These are phyloP conservation scores for Leucosticte australis DNA, from an alignment of 2,113 vertebrate species.

Conservation along the genomic window DNA sequence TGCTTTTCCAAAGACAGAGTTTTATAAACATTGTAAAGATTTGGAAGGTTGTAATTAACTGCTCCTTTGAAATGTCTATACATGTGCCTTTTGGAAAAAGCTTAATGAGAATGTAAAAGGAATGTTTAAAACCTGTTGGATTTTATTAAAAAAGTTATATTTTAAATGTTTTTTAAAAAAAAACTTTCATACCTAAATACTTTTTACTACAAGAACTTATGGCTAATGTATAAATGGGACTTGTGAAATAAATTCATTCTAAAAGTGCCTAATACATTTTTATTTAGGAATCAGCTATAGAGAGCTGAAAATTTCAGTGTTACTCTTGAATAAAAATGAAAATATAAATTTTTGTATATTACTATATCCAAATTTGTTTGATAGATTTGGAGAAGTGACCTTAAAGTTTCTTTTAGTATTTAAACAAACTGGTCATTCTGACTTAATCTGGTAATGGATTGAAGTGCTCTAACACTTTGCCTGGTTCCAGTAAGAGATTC, in stretches of 20 bases:
- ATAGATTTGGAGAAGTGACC: not conserved
- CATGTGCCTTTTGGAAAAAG: not conserved
- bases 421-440: not conserved
- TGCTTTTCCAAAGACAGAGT: conserved; percentile 47
- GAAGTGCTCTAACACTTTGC: not conserved
- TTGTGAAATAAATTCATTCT: conserved; percentile 67
- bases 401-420: not conserved
- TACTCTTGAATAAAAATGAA: not conserved
- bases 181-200: conserved; percentile 48
- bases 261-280: not conserved
- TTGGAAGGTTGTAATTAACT: conserved; percentile 23
- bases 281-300: not conserved
- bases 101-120: not conserved
- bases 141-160: conserved; percentile 42
- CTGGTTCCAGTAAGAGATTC: not conserved
- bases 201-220: conserved; percentile 39
- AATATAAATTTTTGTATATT: not conserved
- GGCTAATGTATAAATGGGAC: conserved; percentile 61
- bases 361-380: not conserved
- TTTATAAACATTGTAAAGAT: conserved; percentile 21
- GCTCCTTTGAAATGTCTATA: conserved; percentile 28
- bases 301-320: not conserved
- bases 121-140: not conserved
- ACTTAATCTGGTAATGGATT: not conserved
- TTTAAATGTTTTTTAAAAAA: not conserved